Conservation (phyloP, 1,140 invertebrate genomes). For the Harpegnathos saltator region DNA sequence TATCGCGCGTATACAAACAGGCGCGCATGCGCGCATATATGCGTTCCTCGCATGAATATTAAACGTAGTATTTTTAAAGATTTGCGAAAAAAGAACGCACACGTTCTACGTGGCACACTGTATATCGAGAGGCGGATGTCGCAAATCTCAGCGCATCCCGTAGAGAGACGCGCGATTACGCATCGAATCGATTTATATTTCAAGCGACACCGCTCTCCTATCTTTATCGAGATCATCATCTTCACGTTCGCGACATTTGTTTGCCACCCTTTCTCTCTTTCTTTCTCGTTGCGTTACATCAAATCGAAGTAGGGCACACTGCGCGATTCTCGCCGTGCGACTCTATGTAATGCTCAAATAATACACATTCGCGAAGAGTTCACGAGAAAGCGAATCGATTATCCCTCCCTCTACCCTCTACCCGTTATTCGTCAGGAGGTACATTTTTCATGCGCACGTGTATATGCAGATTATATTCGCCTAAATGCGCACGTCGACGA, state of each 20-base stretch:
- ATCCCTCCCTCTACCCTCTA: too few relatives aligned
- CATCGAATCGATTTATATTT: constrained; percentile 33
- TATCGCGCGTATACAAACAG: background rate
- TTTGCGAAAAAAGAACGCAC: background rate
- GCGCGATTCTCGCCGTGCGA: background rate
- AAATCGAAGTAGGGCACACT: constrained; percentile 21
- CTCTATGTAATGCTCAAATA: constrained; percentile 17
- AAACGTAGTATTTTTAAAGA: background rate
- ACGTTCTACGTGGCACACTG: background rate
- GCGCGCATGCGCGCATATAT: too few relatives aligned
- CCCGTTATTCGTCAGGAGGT: too few relatives aligned
- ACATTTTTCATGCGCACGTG: constrained; percentile 33
- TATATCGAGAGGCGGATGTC: background rate
- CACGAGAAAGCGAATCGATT: constrained; percentile 43
- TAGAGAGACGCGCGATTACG: background rate
- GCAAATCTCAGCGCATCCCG: background rate
- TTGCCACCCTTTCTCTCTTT: too few relatives aligned
- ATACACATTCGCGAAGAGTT: constrained; percentile 11
- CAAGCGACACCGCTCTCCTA: background rate
- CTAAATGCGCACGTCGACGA: constrained; percentile 39
- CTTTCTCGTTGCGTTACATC: constrained; percentile 13
- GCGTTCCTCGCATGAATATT: background rate
- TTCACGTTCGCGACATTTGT: background rate
- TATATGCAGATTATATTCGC: constrained; percentile 10
- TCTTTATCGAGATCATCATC: constrained; percentile 29